Conservation (phyloP, 2,888 invertebrate genomes). For the Subacronicta megacephala region DNA sequence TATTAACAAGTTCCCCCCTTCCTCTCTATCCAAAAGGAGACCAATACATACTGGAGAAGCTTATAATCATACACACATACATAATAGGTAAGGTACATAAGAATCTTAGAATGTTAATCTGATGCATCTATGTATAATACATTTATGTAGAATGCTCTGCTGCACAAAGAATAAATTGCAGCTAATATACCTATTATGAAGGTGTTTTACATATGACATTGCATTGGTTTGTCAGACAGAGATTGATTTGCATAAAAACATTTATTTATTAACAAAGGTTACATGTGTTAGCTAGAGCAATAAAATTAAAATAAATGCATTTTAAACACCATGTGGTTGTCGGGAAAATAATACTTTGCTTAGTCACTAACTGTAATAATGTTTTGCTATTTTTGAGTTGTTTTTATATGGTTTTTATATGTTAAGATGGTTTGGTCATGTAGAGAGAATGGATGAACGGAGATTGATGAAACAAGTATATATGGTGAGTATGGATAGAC, state of each 20-base stretch:
- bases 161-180: not conserved
- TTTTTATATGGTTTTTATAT: no score
- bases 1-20: no score
- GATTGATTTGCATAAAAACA: conserved; percentile 31
- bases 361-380: no score
- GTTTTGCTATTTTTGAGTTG: not conserved
- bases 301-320: conserved; percentile 11
- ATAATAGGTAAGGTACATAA: no score
- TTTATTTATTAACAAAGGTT: conserved; percentile 7
- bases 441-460: no score
- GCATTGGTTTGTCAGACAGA: conserved; percentile 6
- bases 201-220: conserved; percentile 30
- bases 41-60: no score
- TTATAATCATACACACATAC: no score
- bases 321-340: conserved; percentile 6
- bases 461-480: no score
- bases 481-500: no score
- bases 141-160: no score
- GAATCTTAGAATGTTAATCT: not conserved
- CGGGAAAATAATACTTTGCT: conserved; percentile 7
- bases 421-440: no score
- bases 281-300: not conserved
- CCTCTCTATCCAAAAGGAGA: no score
- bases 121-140: not conserved
- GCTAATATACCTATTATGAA: not conserved